Evolutionary conservation across 2,113 vertebrate genomes (phyloP), one percentile per base, ranked within the genome.

Genomic region (Ammodytes dubius): DNA sequence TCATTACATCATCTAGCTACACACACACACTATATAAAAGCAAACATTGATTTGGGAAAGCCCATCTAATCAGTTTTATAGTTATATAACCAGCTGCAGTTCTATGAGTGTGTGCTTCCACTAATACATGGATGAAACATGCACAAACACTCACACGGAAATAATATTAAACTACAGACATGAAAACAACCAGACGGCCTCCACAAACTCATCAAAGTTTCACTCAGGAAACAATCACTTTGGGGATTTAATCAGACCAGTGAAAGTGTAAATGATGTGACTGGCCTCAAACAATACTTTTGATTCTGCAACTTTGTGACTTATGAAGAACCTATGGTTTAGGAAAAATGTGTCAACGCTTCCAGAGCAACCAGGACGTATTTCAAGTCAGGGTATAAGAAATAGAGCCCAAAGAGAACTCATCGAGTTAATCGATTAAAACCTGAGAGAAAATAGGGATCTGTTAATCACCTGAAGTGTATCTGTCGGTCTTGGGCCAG

Each of bases 11-110:
- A 39, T 45, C 50, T 17, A 46, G 59, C 37, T 64, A 67, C 74
- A 50, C 71, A 9, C 14, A 59, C 35, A 69, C 57, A 49, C n/a
- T 27, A 27, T 35, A 60, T 64, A 72, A 63, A 74, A 68, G 12
- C 47, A 5, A 35, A 11, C 57, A 47, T 46, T 63, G 47, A 46
- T 79, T 9, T 45, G 19, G 49, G 40, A 17, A 61, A 53, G 54
- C 5, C 7, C 2, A 2, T 13, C 64, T 52, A 43, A 50, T 56
- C 50, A 35, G 68, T 12, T 43, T 10, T 5, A 27, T 27, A 27
- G 6, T 53, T 68, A 68, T 6, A 47, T 74, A 61, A 74, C 45
- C 54, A 42, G 40, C 47, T 39, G 59, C 59, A 74, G 59, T 7
- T 37, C 27, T 13, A 8, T 49, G 59, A 58, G 46, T 6, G 11